These are phyloP conservation scores for Apostichopus parvimensis DNA, from an alignment of 35 echinoderm and acorn worm genomes.

Conservation along the genomic window DNA sequence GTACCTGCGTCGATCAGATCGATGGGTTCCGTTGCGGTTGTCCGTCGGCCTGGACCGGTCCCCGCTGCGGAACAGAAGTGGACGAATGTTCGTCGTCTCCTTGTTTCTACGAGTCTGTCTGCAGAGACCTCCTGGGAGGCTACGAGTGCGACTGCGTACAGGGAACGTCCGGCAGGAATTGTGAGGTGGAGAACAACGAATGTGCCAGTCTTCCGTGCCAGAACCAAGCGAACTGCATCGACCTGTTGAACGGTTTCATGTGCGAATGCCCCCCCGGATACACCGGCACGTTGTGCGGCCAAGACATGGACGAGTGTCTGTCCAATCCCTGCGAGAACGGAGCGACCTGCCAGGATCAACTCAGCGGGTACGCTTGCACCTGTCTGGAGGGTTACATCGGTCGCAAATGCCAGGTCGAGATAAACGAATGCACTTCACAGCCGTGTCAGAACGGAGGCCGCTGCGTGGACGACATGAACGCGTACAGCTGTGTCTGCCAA, in stretches of 20 bases:
- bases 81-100: constrained; percentile 88
- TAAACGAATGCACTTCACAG: constrained; percentile 80
- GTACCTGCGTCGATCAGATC: constrained; percentile 79
- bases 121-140: constrained; percentile 67
- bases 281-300: constrained; percentile 62
- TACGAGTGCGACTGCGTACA: constrained; percentile 71
- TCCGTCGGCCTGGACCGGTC: constrained; percentile 77
- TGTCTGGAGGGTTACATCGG: constrained; percentile 71
- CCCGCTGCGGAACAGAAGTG: constrained; percentile 62
- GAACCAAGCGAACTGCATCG: constrained; percentile 80
- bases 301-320: constrained; percentile 82
- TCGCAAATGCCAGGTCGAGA: constrained; percentile 62
- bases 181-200: constrained; percentile 82
- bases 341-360: constrained; percentile 64
- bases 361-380: constrained; percentile 66
- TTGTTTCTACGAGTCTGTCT: constrained; percentile 69
- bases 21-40: constrained; percentile 79
- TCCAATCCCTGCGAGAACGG: constrained; percentile 79
- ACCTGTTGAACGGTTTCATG: constrained; percentile 67
- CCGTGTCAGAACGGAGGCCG: constrained; percentile 70
- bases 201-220: constrained; percentile 78
- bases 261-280: constrained; percentile 72
- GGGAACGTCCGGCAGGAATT: constrained; percentile 72
- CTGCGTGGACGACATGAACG: constrained; percentile 67
- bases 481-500: constrained; percentile 58